Base-by-base conservation (phyloP, 2,888 invertebrate species). In the Amitus sp. region DNA sequence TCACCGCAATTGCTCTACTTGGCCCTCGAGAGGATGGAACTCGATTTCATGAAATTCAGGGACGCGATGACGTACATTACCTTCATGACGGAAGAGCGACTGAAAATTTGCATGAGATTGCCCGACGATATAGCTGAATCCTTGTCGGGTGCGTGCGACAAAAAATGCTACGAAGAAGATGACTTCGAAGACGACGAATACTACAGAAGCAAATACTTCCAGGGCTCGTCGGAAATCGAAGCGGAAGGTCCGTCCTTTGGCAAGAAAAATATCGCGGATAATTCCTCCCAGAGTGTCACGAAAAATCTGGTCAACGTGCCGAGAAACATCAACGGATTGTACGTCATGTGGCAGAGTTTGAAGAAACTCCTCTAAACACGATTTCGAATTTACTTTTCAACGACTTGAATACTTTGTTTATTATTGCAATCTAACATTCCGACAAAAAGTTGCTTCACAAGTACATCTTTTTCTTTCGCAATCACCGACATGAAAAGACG, bases 1-100 rank as follows among this genome's bases (percentile, higher is more conserved):
- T n/a, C n/a, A n/a, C n/a, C n/a, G n/a, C n/a, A n/a, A n/a, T n/a
- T n/a, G n/a, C n/a, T n/a, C n/a, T n/a, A n/a, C n/a, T n/a, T n/a
- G n/a, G n/a, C n/a, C n/a, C n/a, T n/a, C n/a, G 30, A 30, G n/a
- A 30, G n/a, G n/a, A 30, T 30, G 30, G 30, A 30, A 30, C 30
- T 30, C 30, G 30, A 30, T 30, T 10, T n/a, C n/a, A 30, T 10
- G 2, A 30, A n/a, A n/a, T 30, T 30, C n/a, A 30, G n/a, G 2
- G n/a, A 30, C 30, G 30, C n/a, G 10, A 30, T 30, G 30, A 30
- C n/a, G 10, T 30, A 30, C 30, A 9, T 30, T 2, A 30, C 6
- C 6, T 30, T n/a, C 30, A 30, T 30, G 10, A 30, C 30, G 2
- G 30, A 30, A 9, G 10, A 9, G n/a, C 6, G 30, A 9, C n/a